Base-by-base conservation (phyloP, 2,113 vertebrate species). In the Prolemur simus region DNA sequence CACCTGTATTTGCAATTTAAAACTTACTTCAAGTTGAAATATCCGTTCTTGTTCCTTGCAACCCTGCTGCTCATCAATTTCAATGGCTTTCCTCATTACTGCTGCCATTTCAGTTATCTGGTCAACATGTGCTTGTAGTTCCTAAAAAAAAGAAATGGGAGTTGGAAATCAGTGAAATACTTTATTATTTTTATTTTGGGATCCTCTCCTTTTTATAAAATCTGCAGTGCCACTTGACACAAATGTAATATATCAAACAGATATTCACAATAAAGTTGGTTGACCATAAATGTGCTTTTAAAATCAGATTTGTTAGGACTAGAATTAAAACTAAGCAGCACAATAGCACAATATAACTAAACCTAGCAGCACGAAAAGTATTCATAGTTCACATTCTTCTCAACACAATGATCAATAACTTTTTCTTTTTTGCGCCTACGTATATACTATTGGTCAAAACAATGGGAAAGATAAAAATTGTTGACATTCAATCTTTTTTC, bases 51-150 rank as follows among this genome's bases (percentile, higher is more conserved):
- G 99, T 8, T 99, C 99, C 96, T 99, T 99, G 97, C 99, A 99
- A 39, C 99, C 97, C 0, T 99, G 98, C 21, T 98, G 99, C 58
- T 99, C 99, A 12, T 99, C 99, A 52, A 99, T 98, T 96, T 99
- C 99, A 86, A 99, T 99, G 13, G 99, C 99, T 96, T 99, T 99
- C 94, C 98, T 99, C 99, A 99, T 99, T 6, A 99, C 99, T 0
- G 99, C 99, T 42, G 99, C 99, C 99, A 99, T 99, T 98, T 99
- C 99, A 8, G 99, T 99, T 54, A 99, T 99, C 96, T 99, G 99
- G 98, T 99, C 99, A 97, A 99, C 99, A 5, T 99, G 99, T 15
- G 98, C 99, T 94, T 99, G 99, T 97, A 99, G 98, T 97, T 99
- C 99, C 99, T 99, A 91, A 42, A 82, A 96, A 56, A 56, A 76